These are phyloP conservation scores for Cerastis leucographa DNA, from an alignment of 2,888 invertebrate genomes.

Conservation along the genomic window DNA sequence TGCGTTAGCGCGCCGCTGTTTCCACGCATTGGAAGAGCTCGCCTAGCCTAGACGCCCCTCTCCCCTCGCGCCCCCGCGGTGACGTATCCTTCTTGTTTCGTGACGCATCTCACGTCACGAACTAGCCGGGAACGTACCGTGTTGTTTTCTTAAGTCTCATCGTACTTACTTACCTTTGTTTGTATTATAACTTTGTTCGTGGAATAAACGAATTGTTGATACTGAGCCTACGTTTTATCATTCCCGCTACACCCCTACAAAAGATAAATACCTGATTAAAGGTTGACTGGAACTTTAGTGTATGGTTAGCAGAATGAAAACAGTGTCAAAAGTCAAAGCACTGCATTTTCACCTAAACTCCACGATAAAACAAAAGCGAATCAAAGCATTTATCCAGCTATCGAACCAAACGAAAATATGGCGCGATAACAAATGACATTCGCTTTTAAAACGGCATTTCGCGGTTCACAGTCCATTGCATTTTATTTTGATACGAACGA, in stretches of 20 bases:
- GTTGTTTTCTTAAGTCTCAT: no score
- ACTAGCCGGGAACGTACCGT: no score
- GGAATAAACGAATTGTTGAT: no score
- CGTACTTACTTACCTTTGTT: no score
- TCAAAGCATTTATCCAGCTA: constrained; percentile 21
- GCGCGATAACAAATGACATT: constrained; percentile 59
- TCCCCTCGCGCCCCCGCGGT: no score
- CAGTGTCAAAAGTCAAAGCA: neutral
- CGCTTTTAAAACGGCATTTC: constrained; percentile 65
- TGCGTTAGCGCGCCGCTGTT: no score
- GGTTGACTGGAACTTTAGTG: neutral
- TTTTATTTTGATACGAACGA: constrained; percentile 61
- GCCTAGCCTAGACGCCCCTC: no score
- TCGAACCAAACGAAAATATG: constrained; percentile 50
- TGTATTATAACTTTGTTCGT: no score
- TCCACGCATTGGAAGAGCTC: no score
- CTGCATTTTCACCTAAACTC: constrained; percentile 16
- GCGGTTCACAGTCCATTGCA: constrained; percentile 61
- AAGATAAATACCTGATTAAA: neutral
- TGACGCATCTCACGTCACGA: no score
- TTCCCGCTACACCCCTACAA: neutral
- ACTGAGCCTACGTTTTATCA: no score
- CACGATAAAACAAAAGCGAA: constrained; percentile 26
- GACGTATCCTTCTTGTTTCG: no score
- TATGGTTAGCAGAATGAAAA: neutral